phyloP scores from a whole-genome alignment of 2,797 vertebrate species.

The Pagetopsis macropterus region DNA sequence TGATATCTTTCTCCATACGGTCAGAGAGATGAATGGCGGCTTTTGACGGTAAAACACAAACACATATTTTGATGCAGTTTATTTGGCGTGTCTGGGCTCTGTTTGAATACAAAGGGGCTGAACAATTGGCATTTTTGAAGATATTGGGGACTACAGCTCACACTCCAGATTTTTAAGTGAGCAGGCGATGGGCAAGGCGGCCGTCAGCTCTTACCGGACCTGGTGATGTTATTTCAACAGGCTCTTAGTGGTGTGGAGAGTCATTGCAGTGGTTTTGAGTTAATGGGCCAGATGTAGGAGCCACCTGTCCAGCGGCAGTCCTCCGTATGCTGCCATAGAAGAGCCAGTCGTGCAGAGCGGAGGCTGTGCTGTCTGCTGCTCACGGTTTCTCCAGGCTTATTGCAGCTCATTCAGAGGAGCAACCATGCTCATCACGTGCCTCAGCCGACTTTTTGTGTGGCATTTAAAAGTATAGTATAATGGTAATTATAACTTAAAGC shows the following conservation, averaged over 20 bases:
- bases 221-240: conserved; percentile 75
- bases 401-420: conserved; percentile 55
- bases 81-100: conserved; percentile 1
- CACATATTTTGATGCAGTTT: not conserved
- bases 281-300: conserved; percentile 79
- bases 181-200: conserved; percentile 57
- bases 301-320: conserved; percentile 71
- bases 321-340: conserved; percentile 67
- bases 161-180: conserved; percentile 26
- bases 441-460: conserved; percentile 38
- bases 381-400: conserved; percentile 43
- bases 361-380: conserved; percentile 42
- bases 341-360: conserved; percentile 64
- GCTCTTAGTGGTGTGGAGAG: conserved; percentile 66
- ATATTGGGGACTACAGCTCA: conserved; percentile 8
- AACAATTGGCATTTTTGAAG: not conserved
- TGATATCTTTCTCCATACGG: not conserved
- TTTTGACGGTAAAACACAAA: not conserved
- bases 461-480: conserved; percentile 55
- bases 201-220: conserved; percentile 62
- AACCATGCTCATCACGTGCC: conserved; percentile 47
- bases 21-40: not conserved
- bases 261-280: conserved; percentile 73
- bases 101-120: too few relatives aligned
- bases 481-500: conserved; percentile 45